phyloP scores from a whole-genome alignment of 2,797 vertebrate genomes.

The Parotocinclus haroldoi region DNA sequence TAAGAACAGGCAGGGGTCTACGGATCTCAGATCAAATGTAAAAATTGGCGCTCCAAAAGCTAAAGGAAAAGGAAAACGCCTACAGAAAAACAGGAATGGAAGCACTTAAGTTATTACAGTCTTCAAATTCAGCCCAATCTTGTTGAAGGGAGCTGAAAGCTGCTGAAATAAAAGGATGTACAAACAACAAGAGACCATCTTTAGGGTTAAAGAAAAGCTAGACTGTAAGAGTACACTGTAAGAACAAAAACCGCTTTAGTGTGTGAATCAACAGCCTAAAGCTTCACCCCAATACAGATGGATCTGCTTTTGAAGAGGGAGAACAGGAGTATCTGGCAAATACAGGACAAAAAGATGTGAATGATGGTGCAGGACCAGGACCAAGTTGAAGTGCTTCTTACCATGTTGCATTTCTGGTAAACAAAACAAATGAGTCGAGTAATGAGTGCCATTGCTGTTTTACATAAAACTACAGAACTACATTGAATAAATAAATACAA shows the following conservation, averaged over 20 bases:
- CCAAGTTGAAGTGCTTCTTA: too few species aligned
- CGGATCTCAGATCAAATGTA: too few species aligned
- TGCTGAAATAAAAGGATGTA: constrained; percentile 12
- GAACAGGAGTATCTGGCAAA: constrained; percentile 4
- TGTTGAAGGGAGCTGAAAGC: neutral
- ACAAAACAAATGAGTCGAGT: too few species aligned
- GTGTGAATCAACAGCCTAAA: constrained; percentile 8
- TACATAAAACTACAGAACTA: too few species aligned
- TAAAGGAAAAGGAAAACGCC: constrained; percentile 1
- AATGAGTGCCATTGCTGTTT: too few species aligned
- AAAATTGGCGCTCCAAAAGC: too few species aligned
- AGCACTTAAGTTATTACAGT: constrained; percentile 9
- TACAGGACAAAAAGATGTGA: neutral
- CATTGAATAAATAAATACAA: too few species aligned
- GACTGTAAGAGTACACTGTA: neutral
- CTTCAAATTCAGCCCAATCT: neutral
- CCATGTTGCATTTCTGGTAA: too few species aligned
- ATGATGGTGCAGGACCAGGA: too few species aligned
- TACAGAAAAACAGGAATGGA: neutral
- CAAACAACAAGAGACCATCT: constrained; percentile 5
- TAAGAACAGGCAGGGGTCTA: too few species aligned
- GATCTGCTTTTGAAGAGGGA: constrained; percentile 1
- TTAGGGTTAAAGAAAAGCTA: neutral
- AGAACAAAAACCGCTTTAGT: neutral
- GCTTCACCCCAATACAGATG: constrained; percentile 4